Conservation (phyloP, 2,113 vertebrate genomes). For the Acanthisitta chloris region DNA sequence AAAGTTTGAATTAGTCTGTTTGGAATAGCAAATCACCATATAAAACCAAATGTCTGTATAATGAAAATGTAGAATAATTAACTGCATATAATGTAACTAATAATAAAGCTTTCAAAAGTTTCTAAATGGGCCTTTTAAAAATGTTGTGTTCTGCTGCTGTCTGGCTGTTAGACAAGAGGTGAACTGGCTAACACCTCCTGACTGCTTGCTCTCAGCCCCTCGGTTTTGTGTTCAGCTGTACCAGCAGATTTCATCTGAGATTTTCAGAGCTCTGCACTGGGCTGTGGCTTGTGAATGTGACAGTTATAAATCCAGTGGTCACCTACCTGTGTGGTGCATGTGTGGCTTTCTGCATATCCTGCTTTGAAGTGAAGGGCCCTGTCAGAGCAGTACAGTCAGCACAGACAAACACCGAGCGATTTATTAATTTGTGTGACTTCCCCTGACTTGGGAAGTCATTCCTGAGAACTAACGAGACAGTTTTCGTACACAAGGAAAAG, state of each 20-base stretch:
- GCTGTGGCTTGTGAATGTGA: not conserved
- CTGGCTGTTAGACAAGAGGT: not conserved
- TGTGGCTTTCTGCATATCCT: not conserved
- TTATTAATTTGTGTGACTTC: not conserved
- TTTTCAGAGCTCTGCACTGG: not conserved
- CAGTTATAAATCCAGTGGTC: not conserved
- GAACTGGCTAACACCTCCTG: not conserved
- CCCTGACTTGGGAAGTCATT: not conserved
- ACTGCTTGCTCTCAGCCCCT: not conserved
- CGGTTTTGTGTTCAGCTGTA: not conserved
- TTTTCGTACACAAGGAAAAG: not conserved
- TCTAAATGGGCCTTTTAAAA: not conserved
- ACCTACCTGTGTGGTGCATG: not conserved
- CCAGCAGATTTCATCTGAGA: not conserved
- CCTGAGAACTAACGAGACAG: not conserved
- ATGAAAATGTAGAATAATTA: not conserved
- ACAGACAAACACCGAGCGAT: not conserved
- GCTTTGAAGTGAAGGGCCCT: not conserved
- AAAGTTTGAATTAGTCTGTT: not conserved
- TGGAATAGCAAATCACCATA: not conserved
- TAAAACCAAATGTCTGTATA: not conserved
- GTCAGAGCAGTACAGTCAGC: not conserved
- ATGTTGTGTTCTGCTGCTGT: not conserved
- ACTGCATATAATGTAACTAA: not conserved
- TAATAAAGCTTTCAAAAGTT: not conserved